Conservation (phyloP, 2,113 vertebrate species). For the Rhegmatorhina hoffmannsi region DNA sequence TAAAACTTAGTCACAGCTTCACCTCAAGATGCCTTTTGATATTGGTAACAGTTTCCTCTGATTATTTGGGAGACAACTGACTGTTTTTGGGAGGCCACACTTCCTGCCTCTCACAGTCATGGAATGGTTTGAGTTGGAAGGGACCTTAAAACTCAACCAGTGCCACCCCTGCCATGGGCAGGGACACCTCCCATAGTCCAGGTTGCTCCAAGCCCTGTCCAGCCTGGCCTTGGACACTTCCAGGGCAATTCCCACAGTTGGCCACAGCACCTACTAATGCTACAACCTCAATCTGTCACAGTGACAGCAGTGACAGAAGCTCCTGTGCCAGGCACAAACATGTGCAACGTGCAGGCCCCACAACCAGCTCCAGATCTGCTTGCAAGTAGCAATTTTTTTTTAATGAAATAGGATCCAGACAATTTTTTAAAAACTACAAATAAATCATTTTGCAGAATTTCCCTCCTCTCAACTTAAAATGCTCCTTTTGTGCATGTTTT, state of each 20-base stretch:
- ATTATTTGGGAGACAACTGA: background rate
- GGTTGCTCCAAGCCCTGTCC: background rate
- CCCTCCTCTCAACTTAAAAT: background rate
- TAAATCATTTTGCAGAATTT: background rate
- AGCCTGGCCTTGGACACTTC: background rate
- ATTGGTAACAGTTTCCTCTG: background rate
- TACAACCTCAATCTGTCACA: background rate
- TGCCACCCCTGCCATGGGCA: background rate
- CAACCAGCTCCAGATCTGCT: rapidly evolving
- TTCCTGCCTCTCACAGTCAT: rapidly evolving
- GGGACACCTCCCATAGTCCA: background rate
- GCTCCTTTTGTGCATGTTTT: background rate
- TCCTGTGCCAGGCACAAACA: background rate
- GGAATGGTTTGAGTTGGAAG: background rate
- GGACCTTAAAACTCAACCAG: rapidly evolving
- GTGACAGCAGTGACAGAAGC: rapidly evolving
- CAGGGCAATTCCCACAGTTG: background rate
- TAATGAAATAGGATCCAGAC: background rate
- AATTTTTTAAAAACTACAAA: background rate
- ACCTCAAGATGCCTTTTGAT: background rate
- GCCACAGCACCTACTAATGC: rapidly evolving
- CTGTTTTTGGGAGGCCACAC: background rate
- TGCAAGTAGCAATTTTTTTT: rapidly evolving
- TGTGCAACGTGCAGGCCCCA: rapidly evolving
- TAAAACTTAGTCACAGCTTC: background rate